A percentile compares a stretch with the other conserved stretches of the same genome.
phyloP scores from a whole-genome alignment of 2,797 vertebrate genomes.

The Eurystomus glaucurus region DNA sequence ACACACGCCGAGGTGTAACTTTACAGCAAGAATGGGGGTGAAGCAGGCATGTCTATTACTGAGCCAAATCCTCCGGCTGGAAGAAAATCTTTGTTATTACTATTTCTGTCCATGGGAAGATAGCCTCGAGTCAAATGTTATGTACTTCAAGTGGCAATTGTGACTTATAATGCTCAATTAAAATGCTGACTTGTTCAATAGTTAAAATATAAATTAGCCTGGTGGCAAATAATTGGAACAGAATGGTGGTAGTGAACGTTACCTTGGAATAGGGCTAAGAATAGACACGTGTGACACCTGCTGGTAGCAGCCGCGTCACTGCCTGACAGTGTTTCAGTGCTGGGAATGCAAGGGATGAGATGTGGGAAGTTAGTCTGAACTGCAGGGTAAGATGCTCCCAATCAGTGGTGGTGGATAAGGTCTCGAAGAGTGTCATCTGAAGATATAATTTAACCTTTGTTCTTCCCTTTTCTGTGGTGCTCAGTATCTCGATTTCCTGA shows the following conservation, averaged over 20 bases:
- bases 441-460: background rate
- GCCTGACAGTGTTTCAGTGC: background rate
- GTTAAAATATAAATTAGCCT: background rate
- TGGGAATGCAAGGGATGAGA: background rate
- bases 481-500: background rate
- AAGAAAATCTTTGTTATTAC: background rate
- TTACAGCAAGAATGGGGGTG: background rate
- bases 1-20: rapidly evolving
- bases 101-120: background rate
- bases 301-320: rapidly evolving
- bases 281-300: background rate
- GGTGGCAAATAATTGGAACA: background rate
- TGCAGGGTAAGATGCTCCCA: background rate
- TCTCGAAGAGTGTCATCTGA: background rate
- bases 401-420: background rate
- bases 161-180: background rate
- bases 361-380: background rate
- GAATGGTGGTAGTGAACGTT: background rate
- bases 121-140: background rate
- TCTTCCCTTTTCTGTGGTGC: background rate
- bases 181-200: background rate
- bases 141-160: rapidly evolving
- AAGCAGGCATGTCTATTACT: rapidly evolving
- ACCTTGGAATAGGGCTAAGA: background rate
- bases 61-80: background rate